A percentile compares a stretch with the other conserved stretches of the same genome.
phyloP scores from a whole-genome alignment of 2,888 invertebrate genomes.

The Sminthurides aquaticus region DNA sequence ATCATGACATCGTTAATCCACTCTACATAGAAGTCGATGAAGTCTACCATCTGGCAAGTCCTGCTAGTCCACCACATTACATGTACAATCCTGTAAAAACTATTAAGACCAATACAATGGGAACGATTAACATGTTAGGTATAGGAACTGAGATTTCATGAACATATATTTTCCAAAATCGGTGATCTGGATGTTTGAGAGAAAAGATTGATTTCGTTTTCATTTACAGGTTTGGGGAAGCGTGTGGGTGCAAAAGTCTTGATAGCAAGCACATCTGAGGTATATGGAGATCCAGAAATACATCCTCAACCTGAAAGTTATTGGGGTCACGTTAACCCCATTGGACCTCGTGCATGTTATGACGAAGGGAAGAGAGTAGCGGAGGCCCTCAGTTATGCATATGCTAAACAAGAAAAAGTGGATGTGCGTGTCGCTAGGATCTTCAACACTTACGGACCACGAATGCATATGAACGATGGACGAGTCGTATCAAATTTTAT shows the following conservation, averaged over 20 bases:
- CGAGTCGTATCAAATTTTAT: slow-evolving; percentile 98
- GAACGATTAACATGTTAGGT: slow-evolving; percentile 88
- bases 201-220: no score
- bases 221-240: slow-evolving; percentile 69
- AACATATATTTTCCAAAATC: no score
- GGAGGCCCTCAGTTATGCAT: slow-evolving; percentile 91
- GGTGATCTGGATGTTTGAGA: no score
- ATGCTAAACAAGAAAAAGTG: slow-evolving; percentile 93
- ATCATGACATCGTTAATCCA: slow-evolving; percentile 97
- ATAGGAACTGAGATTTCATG: slow-evolving; percentile 30
- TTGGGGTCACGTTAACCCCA: slow-evolving; percentile 70
- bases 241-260: slow-evolving; percentile 84
- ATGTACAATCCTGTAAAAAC: slow-evolving; percentile 99
- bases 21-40: slow-evolving; percentile 94
- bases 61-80: slow-evolving; percentile 98
- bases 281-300: slow-evolving; percentile 96
- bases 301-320: slow-evolving; percentile 97
- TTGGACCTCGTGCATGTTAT: slow-evolving; percentile 90
- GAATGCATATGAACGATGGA: slow-evolving; percentile 99
- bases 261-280: slow-evolving; percentile 97
- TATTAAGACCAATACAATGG: slow-evolving; percentile 96
- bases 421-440: slow-evolving; percentile 93
- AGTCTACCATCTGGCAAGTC: slow-evolving; percentile 97
- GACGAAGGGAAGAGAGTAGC: slow-evolving; percentile 99
- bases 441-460: slow-evolving; percentile 96